Conservation (phyloP, 2,888 invertebrate species). For the Leucoptera coffeella region DNA sequence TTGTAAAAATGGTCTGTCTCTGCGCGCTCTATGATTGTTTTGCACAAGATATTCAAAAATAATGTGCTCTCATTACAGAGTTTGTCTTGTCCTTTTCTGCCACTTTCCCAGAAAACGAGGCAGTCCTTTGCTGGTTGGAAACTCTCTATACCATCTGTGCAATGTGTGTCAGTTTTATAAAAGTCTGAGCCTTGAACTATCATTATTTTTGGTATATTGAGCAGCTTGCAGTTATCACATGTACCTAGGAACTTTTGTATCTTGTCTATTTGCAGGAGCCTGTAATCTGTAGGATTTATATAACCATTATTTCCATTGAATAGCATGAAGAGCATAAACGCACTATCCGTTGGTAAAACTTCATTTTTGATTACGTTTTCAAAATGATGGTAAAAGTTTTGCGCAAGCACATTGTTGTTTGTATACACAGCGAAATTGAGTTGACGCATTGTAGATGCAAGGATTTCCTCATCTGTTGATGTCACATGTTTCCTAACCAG, state of each 20-base stretch:
- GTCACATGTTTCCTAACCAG: constrained; percentile 23
- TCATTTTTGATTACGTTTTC: constrained; percentile 17
- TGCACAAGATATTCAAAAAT: constrained; percentile 32
- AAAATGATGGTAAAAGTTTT: constrained; percentile 21
- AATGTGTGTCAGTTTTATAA: constrained; percentile 13
- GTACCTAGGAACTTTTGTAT: constrained; percentile 30
- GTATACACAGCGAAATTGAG: constrained; percentile 27
- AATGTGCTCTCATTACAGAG: constrained; percentile 24
- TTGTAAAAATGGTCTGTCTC: constrained; percentile 22
- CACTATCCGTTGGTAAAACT: constrained; percentile 21
- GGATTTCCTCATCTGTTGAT: constrained; percentile 16
- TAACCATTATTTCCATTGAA: constrained; percentile 37
- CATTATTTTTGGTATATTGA: constrained; percentile 28
- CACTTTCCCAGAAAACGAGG: constrained; percentile 36
- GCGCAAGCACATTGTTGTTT: constrained; percentile 18
- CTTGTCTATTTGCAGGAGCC: constrained; percentile 29
- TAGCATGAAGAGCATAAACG: constrained; percentile 35
- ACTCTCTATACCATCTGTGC: too few relatives aligned
- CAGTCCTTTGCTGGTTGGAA: constrained; percentile 23
- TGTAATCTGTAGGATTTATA: constrained; percentile 33
- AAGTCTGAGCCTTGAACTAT: constrained; percentile 31
- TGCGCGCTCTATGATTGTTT: constrained; percentile 13
- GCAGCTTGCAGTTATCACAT: constrained; percentile 16
- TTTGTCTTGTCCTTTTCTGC: too few relatives aligned
- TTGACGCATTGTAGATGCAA: constrained; percentile 22